Evolutionary conservation across 2,113 vertebrate genomes (phyloP), one percentile per base, ranked within the genome.

Genomic region (Cercopithecus mona): DNA sequence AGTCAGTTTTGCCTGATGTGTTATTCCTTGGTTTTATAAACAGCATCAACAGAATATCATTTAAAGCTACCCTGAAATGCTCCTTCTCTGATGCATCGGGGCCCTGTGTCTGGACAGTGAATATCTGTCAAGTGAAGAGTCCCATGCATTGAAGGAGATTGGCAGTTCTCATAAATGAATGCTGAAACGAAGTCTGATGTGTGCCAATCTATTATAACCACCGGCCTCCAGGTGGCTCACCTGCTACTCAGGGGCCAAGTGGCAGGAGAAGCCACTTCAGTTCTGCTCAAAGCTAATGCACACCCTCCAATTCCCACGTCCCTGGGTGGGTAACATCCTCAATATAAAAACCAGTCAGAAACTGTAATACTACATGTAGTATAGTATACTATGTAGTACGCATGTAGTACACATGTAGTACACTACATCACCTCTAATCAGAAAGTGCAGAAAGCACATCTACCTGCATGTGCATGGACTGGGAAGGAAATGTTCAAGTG

Each of bases 241-340:
- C 43, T 32, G 70, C 57, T 92, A 79, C 80, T 43, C 5, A 0
- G 2, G 86, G 35, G 73, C 0, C 93, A 97, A 96, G 97, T 97
- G 98, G 97, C 96, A 98, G 97, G 76, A 79, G 96, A 83, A 84
- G 97, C 81, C 66, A 97, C 94, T 93, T 97, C 6, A 0, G 52
- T 52, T n/a, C 32, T 48, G 75, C 52, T 70, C 5, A 6, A 32
- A 80, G 43, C 52, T 14, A 94, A 98, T 75, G 91, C 82, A 83
- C 22, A 48, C 88, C 97, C 97, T 98, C 98, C 96, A 98, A 96
- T 93, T 97, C 97, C 94, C 92, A 89, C 91, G 97, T 93, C 96
- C 88, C 98, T 96, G 86, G 76, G 45, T 97, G 50, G 97, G 98
- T 98, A 98, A 98, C 97, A 98, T 98, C 97, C 98, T 97, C 94